Percentiles rank a stretch among this genome's conserved stretches.
These are phyloP conservation scores for Eupithecia subumbrata DNA, from an alignment of 2,888 invertebrate genomes.

Conservation along the genomic window DNA sequence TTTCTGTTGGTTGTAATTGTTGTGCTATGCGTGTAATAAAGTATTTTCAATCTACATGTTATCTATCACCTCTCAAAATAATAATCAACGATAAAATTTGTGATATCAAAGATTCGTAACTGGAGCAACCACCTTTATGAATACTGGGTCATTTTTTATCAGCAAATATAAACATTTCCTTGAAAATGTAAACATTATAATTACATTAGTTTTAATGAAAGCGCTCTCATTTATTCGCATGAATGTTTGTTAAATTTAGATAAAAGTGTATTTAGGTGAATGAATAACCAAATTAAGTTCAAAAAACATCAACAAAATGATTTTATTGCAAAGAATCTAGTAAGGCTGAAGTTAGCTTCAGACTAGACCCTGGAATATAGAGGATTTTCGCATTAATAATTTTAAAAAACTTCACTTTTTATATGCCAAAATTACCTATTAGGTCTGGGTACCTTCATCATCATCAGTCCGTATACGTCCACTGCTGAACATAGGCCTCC, in stretches of 20 bases:
- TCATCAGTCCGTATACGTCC: no score
- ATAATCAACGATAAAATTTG: slow-evolving; percentile 34
- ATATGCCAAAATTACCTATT: no score
- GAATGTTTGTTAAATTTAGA: background rate
- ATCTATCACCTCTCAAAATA: background rate
- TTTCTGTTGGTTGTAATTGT: background rate
- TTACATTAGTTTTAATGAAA: background rate
- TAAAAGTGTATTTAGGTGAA: background rate
- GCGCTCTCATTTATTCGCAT: background rate
- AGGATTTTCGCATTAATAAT: background rate
- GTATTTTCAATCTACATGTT: background rate
- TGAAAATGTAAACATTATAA: slow-evolving; percentile 17
- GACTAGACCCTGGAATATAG: background rate
- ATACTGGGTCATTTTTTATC: slow-evolving; percentile 52
- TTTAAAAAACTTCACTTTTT: no score
- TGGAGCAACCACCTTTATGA: slow-evolving; percentile 55
- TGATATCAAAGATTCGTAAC: slow-evolving; percentile 36
- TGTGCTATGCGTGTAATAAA: no score
- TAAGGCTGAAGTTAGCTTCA: background rate
- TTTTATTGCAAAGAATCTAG: background rate
- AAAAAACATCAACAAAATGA: background rate
- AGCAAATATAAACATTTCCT: slow-evolving; percentile 28
- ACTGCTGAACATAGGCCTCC: no score
- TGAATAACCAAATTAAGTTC: background rate
- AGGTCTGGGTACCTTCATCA: no score